A percentile compares a stretch with the other conserved stretches of the same genome.
Evolutionary conservation across 1,140 invertebrate genomes (phyloP).

Genomic region (Megalopta genalis): DNA sequence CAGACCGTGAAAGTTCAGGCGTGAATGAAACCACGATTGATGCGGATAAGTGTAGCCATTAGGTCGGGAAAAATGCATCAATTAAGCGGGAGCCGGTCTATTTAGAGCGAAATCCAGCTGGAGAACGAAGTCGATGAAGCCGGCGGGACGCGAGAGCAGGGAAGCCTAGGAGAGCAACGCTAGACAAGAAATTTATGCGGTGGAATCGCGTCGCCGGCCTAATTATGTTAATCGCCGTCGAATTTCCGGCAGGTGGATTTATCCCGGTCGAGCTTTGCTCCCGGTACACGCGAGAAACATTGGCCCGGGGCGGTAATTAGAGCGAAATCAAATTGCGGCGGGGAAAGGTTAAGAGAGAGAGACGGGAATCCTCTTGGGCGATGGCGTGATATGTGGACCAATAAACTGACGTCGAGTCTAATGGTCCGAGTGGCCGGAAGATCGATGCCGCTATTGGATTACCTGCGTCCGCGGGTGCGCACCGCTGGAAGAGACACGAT

Average conservation of each 20-base stretch:
- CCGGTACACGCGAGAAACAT: constrained; percentile 33
- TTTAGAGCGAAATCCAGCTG: no score
- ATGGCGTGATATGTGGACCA: constrained; percentile 75
- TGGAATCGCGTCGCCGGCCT: constrained; percentile 32
- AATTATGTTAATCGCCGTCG: constrained; percentile 46
- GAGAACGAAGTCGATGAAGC: background rate
- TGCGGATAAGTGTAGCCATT: no score
- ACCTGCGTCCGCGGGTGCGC: constrained; percentile 52
- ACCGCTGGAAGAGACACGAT: constrained; percentile 33
- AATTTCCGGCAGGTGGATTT: constrained; percentile 45
- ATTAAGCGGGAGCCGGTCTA: no score
- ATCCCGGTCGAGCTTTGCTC: constrained; percentile 1
- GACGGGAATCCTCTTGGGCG: constrained; percentile 64
- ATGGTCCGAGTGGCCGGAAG: constrained; percentile 74
- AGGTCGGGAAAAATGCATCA: no score
- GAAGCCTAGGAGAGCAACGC: background rate
- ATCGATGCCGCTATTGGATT: constrained; percentile 75
- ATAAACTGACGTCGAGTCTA: constrained; percentile 77
- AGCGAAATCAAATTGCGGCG: constrained; percentile 61
- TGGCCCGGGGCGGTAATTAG: constrained; percentile 53
- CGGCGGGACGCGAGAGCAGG: no score
- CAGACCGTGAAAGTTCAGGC: no score
- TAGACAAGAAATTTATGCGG: constrained; percentile 20
- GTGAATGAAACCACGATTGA: no score
- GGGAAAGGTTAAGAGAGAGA: constrained; percentile 51